These are phyloP conservation scores for Pristionchus fissidentatus DNA, from an alignment of 2,888 invertebrate genomes.

Conservation along the genomic window DNA sequence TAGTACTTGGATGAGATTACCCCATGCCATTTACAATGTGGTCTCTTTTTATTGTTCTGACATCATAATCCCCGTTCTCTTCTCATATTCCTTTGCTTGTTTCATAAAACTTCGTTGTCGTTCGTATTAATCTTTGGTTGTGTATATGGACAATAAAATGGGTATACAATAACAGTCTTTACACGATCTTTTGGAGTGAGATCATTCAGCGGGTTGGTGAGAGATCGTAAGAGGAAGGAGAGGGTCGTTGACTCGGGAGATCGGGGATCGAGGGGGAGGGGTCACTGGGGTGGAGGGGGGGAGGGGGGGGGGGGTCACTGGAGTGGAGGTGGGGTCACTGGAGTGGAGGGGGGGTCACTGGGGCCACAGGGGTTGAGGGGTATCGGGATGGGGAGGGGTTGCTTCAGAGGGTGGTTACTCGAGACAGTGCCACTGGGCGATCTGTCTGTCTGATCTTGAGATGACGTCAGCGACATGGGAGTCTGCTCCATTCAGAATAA, in stretches of 20 bases:
- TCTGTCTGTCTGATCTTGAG: conserved; percentile 82
- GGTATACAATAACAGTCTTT: background rate
- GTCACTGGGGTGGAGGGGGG: background rate
- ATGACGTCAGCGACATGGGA: conserved; percentile 59
- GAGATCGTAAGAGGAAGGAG: background rate
- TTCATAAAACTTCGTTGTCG: background rate
- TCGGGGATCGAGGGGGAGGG: background rate
- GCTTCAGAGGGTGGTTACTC: conserved; percentile 51
- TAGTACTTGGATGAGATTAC: background rate
- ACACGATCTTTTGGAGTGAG: conserved; percentile 7
- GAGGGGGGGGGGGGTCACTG: background rate
- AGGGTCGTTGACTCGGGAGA: background rate
- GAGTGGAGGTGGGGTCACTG: background rate
- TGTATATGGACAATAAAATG: conserved; percentile 11
- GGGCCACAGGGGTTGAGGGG: background rate
- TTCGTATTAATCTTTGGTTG: background rate
- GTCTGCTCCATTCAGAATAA: conserved; percentile 62
- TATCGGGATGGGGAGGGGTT: background rate
- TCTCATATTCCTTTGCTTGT: background rate
- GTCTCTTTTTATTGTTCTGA: background rate
- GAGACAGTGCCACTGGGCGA: conserved; percentile 99
- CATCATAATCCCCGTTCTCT: background rate
- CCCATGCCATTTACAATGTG: background rate
- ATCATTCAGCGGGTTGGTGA: no score
- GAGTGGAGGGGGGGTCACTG: background rate